phyloP scores from a whole-genome alignment of 2,113 vertebrate species.

The Dendropsophus ebraccatus region DNA sequence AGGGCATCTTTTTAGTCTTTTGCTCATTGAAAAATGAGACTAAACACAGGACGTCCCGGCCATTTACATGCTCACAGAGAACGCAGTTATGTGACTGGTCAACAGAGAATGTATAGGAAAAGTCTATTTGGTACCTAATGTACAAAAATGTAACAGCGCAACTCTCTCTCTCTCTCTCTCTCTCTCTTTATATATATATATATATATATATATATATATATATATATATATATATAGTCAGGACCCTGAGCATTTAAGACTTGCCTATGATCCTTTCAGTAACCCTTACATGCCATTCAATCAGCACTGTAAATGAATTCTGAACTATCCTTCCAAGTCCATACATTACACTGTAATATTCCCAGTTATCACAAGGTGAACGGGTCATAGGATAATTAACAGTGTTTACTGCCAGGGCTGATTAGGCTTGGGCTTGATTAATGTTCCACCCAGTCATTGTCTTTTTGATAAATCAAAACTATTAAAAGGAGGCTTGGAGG shows the following conservation, averaged over 20 bases:
- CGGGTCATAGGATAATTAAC: neutral
- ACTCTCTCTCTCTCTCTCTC: too few species aligned
- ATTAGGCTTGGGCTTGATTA: neutral
- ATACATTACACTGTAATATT: neutral
- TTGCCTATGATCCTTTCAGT: neutral
- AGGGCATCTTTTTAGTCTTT: too few species aligned
- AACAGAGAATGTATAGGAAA: too few species aligned
- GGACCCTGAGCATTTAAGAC: neutral
- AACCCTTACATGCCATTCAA: neutral
- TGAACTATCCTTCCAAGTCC: neutral
- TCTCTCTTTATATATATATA: too few species aligned
- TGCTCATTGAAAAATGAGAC: too few species aligned
- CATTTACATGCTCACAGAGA: too few species aligned
- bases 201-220: too few species aligned
- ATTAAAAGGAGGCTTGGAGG: conserved; percentile 29
- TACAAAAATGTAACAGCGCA: too few species aligned
- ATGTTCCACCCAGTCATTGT: conserved; percentile 42
- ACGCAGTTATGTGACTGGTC: too few species aligned
- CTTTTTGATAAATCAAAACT: conserved; percentile 33
- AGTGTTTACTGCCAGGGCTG: neutral
- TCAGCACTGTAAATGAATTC: neutral
- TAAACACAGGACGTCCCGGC: too few species aligned
- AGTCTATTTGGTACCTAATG: too few species aligned
- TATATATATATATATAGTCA: too few species aligned
- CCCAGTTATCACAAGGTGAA: neutral